Base-by-base conservation (phyloP, 2,888 invertebrate genomes). In the Agrotis segetum region DNA sequence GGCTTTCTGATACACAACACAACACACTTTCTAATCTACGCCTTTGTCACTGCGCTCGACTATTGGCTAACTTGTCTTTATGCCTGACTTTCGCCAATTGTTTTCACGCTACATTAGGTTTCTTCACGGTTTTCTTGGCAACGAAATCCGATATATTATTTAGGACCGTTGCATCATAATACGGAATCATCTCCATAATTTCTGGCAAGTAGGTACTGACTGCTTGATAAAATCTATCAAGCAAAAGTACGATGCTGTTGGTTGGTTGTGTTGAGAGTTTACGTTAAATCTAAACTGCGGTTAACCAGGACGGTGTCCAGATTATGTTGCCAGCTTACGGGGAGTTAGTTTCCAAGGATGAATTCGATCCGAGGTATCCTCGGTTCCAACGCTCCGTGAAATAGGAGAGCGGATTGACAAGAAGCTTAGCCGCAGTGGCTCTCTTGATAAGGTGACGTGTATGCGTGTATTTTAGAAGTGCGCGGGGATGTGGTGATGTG, bases 11-110 rank as follows among this genome's bases (percentile, higher is more conserved):
- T 94, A 95, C 88, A 93, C 93, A 93, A 92, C 89, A 92, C 92
- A 93, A 93, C 94, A 94, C 93, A 95, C 96, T 96, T 96, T 96
- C 96, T 96, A 96, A 95, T 95, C 95, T 95, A 91, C 92, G 94
- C 91, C 93, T 95, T 96, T 95, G 96, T 96, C 96, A 95, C 93
- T 93, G 90, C 89, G 91, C 90, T 91, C 90, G 79, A 89, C 92
- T 93, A 95, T 95, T 94, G 95, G 93, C 91, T 92, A 94, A 93
- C 93, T 92, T 91, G 90, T 88, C 87, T 91, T 86, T 92, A 92
- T 91, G 91, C 89, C 91, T 90, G 91, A 95, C 96, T 96, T 96
- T 96, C 96, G 95, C 96, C 95, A 92, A 96, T 96, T 96, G 96
- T 96, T 95, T 96, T 95, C 95, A 95, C 93, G 94, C 92, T 92